These are phyloP conservation scores for Notothenia coriiceps DNA, from an alignment of 2,113 vertebrate species.

Conservation along the genomic window DNA sequence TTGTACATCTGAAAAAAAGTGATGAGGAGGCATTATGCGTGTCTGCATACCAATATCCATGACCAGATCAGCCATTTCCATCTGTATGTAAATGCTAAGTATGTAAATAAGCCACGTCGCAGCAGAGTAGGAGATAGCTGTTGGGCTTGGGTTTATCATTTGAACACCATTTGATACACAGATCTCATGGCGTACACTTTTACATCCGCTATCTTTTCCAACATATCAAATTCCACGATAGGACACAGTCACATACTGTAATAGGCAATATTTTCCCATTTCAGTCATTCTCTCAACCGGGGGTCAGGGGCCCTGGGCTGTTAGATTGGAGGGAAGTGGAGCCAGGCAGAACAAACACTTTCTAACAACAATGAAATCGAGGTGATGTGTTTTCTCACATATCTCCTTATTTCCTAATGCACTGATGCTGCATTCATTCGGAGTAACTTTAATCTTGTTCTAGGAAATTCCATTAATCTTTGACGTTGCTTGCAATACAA, in stretches of 20 bases:
- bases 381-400: slow-evolving; percentile 73
- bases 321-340: slow-evolving; percentile 69
- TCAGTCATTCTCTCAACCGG: slow-evolving; percentile 57
- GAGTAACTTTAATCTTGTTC: slow-evolving; percentile 76
- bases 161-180: slow-evolving; percentile 66
- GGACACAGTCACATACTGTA: slow-evolving; percentile 44
- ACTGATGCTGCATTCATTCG: slow-evolving; percentile 63
- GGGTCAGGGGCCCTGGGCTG: slow-evolving; percentile 51
- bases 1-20: slow-evolving; percentile 63
- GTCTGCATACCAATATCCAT: slow-evolving; percentile 67
- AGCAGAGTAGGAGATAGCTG: slow-evolving; percentile 50
- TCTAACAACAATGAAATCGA: slow-evolving; percentile 76
- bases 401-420: slow-evolving; percentile 72
- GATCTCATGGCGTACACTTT: slow-evolving; percentile 52
- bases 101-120: slow-evolving; percentile 76
- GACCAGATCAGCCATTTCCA: slow-evolving; percentile 73
- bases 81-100: slow-evolving; percentile 80
- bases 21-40: slow-evolving; percentile 74
- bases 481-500: slow-evolving; percentile 63
- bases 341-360: slow-evolving; percentile 64
- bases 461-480: slow-evolving; percentile 80
- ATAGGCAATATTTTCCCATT: slow-evolving; percentile 53
- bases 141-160: slow-evolving; percentile 67
- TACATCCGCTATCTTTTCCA: slow-evolving; percentile 66
- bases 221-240: slow-evolving; percentile 54